Percentiles rank a stretch among this genome's conserved stretches.
These are phyloP conservation scores for Erebia palarica DNA, from an alignment of 2,888 invertebrate species.

Conservation along the genomic window DNA sequence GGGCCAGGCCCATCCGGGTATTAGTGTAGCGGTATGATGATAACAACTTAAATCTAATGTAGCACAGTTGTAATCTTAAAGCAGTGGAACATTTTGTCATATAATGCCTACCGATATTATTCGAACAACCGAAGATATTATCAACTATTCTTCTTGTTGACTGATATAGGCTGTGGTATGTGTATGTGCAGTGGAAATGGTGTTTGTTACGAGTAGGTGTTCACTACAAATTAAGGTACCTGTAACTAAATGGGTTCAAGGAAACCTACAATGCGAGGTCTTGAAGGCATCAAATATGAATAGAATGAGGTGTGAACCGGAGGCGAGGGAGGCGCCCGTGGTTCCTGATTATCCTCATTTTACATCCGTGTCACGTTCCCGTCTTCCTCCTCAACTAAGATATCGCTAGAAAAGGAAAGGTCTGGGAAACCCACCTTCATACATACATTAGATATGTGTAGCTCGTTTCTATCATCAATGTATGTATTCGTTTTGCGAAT, in stretches of 20 bases:
- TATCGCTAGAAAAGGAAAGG: conserved; percentile 46
- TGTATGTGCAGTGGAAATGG: not conserved
- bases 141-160: too few species aligned
- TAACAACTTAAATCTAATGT: too few species aligned
- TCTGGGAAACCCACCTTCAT: conserved; percentile 26
- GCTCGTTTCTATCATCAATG: conserved; percentile 23
- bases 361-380: conserved; percentile 67
- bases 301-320: conserved; percentile 54
- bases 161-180: too few species aligned
- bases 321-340: conserved; percentile 57
- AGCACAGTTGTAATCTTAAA: too few species aligned
- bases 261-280: conserved; percentile 20
- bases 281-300: conserved; percentile 45
- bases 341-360: conserved; percentile 68
- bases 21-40: too few species aligned
- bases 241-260: conserved; percentile 9
- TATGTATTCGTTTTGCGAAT: conserved; percentile 1
- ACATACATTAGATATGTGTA: conserved; percentile 13
- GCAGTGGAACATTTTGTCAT: too few species aligned
- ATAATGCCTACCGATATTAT: too few species aligned
- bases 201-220: not conserved
- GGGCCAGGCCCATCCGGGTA: too few species aligned
- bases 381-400: conserved; percentile 45
- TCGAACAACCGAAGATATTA: too few species aligned
- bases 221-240: conserved; percentile 6